Conservation (phyloP, 2,797 vertebrate species). For the Cuculus canorus region DNA sequence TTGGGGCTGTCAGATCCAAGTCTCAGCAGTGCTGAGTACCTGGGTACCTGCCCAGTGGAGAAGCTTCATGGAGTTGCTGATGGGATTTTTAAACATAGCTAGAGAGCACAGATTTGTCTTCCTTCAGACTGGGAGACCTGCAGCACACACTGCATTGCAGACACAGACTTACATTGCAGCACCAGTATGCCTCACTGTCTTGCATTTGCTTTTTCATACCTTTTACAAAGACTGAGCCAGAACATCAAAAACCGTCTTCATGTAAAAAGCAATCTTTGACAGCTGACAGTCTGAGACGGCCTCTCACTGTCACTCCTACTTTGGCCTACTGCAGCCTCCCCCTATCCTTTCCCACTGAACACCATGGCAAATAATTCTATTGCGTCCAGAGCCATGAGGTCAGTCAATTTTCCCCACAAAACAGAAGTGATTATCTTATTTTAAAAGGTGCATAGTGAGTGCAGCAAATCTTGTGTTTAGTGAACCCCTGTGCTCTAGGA, state of each 20-base stretch:
- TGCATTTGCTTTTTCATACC: background rate
- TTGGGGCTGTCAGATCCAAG: background rate
- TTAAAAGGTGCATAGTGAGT: background rate
- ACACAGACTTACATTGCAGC: background rate
- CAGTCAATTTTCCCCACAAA: background rate
- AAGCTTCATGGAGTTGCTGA: background rate
- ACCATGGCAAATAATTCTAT: background rate
- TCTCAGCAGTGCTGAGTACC: background rate
- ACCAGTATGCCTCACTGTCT: background rate
- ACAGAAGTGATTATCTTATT: background rate
- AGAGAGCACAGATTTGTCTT: background rate
- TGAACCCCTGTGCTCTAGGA: background rate
- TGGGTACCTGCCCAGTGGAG: background rate
- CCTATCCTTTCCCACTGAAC: background rate
- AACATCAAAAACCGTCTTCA: accelerated
- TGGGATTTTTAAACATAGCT: background rate
- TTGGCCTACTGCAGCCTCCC: background rate
- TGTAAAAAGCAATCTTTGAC: background rate
- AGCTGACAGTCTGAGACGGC: background rate
- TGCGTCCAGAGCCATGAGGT: background rate
- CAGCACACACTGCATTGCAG: slow-evolving; percentile 19
- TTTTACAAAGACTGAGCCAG: background rate
- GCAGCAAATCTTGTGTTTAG: background rate
- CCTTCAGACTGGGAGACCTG: background rate
- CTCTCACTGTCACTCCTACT: background rate